Conservation (phyloP, 2,797 vertebrate species). For the Darevskia mixta region DNA sequence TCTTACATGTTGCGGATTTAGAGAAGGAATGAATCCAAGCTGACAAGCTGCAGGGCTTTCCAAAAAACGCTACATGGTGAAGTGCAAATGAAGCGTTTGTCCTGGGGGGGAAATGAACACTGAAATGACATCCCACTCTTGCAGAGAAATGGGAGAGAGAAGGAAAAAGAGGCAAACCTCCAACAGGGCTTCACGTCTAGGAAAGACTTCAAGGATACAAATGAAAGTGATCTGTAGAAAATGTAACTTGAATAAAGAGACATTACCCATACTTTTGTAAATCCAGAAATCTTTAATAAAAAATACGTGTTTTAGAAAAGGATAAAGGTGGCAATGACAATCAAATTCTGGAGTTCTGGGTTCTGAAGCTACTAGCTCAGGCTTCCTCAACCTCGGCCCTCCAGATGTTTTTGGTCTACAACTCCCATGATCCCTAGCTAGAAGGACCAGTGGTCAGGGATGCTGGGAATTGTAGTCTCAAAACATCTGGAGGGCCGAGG, state of each 20-base stretch:
- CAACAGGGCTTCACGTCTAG: not conserved
- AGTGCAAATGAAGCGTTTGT: not conserved
- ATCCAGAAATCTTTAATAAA: too few species aligned
- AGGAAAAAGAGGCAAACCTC: not conserved
- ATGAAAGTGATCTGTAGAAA: not conserved
- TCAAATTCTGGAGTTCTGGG: not conserved
- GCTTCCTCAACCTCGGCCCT: too few species aligned
- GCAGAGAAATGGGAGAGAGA: not conserved
- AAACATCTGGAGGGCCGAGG: too few species aligned
- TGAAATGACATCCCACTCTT: not conserved
- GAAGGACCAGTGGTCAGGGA: too few species aligned
- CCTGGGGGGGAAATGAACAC: not conserved
- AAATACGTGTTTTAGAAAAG: not conserved
- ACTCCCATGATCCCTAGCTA: too few species aligned
- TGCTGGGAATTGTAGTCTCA: too few species aligned
- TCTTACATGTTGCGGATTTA: not conserved
- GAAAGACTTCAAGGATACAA: not conserved
- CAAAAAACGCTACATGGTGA: slow-evolving; percentile 3
- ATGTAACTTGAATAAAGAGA: too few species aligned
- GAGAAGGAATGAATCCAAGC: not conserved
- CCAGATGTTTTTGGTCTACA: too few species aligned
- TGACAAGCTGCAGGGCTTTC: not conserved
- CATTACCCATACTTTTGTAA: too few species aligned
- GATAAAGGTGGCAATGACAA: not conserved
- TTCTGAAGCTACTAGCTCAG: too few species aligned